Evolutionary conservation across 2,888 invertebrate genomes (phyloP).

Genomic region (Drosophila barbarae): DNA sequence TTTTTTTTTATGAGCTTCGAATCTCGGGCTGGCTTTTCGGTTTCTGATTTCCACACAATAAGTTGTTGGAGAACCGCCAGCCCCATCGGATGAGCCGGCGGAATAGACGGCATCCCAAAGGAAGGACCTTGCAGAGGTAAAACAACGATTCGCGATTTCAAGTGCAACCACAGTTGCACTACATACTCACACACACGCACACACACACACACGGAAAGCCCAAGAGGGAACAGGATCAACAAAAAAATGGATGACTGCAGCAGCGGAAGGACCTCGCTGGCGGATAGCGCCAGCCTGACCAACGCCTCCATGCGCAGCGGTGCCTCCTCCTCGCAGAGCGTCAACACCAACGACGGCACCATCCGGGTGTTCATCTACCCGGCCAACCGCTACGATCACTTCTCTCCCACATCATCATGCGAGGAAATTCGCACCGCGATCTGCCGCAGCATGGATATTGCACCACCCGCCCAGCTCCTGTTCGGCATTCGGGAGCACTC

Average conservation of each 20-base stretch:
- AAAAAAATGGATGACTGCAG: conserved; percentile 65
- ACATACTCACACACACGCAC: not conserved
- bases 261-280: conserved; percentile 57
- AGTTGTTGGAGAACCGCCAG: not conserved
- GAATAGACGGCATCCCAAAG: not conserved
- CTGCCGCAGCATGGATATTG: conserved; percentile 86
- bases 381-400: conserved; percentile 62
- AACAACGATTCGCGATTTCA: not conserved
- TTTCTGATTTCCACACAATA: not conserved
- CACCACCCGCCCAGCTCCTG: conserved; percentile 87
- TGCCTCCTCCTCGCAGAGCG: conserved; percentile 43
- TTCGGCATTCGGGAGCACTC: conserved; percentile 86
- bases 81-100: not conserved
- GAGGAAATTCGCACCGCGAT: conserved; percentile 87
- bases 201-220: not conserved
- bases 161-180: conserved; percentile 1
- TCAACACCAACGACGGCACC: conserved; percentile 53
- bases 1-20: not conserved
- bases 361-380: conserved; percentile 74
- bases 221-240: not conserved
- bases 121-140: not conserved
- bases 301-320: conserved; percentile 52
- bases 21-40: not conserved
- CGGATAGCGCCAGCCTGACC: conserved; percentile 58
- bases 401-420: conserved; percentile 78